Evolutionary conservation across 2,113 vertebrate species (phyloP).

Genomic region (Callionymus lyra): DNA sequence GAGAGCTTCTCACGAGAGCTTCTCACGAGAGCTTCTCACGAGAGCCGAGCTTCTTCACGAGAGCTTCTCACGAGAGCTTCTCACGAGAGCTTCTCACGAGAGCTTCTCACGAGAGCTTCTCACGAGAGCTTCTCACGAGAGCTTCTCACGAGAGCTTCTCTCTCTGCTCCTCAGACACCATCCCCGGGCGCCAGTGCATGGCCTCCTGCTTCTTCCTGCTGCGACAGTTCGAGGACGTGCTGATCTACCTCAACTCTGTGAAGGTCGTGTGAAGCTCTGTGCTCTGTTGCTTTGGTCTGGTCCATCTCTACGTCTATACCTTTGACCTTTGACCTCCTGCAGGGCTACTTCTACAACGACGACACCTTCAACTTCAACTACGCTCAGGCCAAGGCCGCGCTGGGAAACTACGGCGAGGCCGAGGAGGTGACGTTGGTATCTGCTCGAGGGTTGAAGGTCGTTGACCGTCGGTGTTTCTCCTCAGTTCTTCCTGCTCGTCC

Average conservation of each 20-base stretch:
- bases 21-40: no score
- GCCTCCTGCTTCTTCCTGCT: constrained; percentile 94
- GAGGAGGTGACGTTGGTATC: constrained; percentile 74
- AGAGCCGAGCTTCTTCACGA: no score
- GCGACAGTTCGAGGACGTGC: constrained; percentile 88
- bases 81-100: no score
- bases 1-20: no score
- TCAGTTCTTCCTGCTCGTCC: constrained; percentile 91
- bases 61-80: no score
- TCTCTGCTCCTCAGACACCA: constrained; percentile 77
- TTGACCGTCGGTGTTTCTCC: constrained; percentile 9
- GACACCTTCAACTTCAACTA: constrained; percentile 98
- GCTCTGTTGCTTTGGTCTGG: no score
- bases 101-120: no score
- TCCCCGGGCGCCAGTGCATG: constrained; percentile 96
- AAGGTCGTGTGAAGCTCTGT: constrained; percentile 84
- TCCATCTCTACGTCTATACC: no score
- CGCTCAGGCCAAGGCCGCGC: constrained; percentile 91
- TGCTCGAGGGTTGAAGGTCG: neutral
- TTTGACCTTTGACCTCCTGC: constrained; percentile 4
- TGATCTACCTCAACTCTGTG: constrained; percentile 95
- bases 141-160: no score
- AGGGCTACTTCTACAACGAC: constrained; percentile 95
- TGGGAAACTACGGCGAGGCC: constrained; percentile 84
- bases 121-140: no score